A percentile compares a stretch with the other conserved stretches of the same genome.
Evolutionary conservation across 2,797 vertebrate species (phyloP).

Genomic region (Anolis apletophallus): DNA sequence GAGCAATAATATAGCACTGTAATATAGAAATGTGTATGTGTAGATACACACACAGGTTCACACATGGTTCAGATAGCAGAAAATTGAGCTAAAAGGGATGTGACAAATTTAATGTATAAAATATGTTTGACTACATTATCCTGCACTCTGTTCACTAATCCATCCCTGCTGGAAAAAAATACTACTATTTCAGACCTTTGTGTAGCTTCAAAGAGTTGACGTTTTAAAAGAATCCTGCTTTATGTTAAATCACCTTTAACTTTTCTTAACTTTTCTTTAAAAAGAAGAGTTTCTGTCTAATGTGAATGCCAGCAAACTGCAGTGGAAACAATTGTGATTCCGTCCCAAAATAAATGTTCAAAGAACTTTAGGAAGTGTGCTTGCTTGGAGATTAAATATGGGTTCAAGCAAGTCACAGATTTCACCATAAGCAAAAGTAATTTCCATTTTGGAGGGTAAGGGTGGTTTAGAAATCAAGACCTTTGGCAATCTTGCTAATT

Average conservation of each 20-base stretch:
- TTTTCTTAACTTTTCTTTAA: constrained; percentile 17
- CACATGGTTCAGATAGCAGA: not conserved
- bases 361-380: constrained; percentile 7
- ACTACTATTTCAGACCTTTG: constrained; percentile 6
- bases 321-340: constrained; percentile 9
- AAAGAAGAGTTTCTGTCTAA: constrained; percentile 6
- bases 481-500: not conserved
- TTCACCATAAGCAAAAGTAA: constrained; percentile 9
- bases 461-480: constrained; percentile 1
- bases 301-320: not conserved
- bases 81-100: not conserved
- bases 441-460: not conserved
- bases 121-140: constrained; percentile 1
- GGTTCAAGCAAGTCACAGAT: not conserved
- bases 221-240: constrained; percentile 6
- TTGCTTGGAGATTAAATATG: constrained; percentile 13
- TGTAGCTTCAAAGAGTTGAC: constrained; percentile 6
- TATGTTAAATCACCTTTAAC: constrained; percentile 28
- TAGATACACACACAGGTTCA: not conserved
- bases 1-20: constrained; percentile 1
- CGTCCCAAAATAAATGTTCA: not conserved
- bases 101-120: constrained; percentile 3
- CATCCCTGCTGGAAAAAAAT: not conserved
- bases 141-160: not conserved
- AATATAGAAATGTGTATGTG: not conserved